These are phyloP conservation scores for Epizoanthus stellaris DNA, from an alignment of 92 coral and sea anemone species.

Conservation along the genomic window DNA sequence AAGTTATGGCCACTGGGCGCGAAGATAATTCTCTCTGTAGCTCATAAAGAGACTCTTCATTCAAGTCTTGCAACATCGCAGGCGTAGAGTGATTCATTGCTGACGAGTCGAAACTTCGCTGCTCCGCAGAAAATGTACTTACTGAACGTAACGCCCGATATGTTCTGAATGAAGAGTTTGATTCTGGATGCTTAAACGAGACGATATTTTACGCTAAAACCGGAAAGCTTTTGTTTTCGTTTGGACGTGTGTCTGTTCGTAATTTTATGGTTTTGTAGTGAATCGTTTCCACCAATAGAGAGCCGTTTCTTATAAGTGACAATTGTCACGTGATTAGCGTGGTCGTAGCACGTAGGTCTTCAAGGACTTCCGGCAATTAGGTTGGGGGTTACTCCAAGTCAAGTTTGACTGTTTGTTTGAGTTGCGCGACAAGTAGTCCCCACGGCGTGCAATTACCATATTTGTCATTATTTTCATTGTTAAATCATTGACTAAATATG, in stretches of 20 bases:
- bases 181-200: background rate
- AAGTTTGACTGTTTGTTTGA: background rate
- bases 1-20: constrained; percentile 25
- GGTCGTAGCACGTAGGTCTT: background rate
- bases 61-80: background rate
- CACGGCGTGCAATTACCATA: constrained; percentile 1
- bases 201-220: constrained; percentile 3
- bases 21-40: constrained; percentile 9
- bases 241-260: background rate
- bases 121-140: background rate
- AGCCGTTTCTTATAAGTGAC: background rate
- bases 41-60: constrained; percentile 2
- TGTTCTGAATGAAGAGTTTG: background rate
- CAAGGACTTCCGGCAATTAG: background rate
- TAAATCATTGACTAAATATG: background rate
- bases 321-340: constrained; percentile 3
- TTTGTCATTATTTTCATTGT: background rate
- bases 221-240: constrained; percentile 17
- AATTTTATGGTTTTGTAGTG: background rate
- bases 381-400: background rate
- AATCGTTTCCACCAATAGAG: constrained; percentile 8
- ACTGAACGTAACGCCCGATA: constrained; percentile 1
- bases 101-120: background rate
- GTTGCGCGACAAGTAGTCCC: background rate
- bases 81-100: constrained; percentile 1